Percentiles rank a stretch among this genome's conserved stretches.
These are phyloP conservation scores for Frankliniella intonsa DNA, from an alignment of 2,888 invertebrate genomes.

Conservation along the genomic window DNA sequence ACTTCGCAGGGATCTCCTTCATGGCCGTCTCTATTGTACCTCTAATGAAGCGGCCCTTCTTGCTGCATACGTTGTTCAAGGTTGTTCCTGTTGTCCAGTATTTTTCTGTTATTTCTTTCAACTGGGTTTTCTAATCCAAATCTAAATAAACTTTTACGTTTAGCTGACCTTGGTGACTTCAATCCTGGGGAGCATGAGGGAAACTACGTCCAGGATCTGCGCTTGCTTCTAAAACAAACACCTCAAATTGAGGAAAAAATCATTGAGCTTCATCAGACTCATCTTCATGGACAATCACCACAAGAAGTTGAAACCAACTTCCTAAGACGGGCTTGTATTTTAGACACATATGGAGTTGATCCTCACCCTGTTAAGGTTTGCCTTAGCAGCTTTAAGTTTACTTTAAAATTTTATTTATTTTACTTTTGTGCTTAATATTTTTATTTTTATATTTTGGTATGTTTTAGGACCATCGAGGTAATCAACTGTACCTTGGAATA, in stretches of 20 bases:
- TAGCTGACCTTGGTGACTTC: constrained; percentile 93
- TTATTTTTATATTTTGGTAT: not conserved
- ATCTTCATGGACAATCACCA: constrained; percentile 79
- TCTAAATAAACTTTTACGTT: constrained; percentile 36
- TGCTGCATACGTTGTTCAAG: constrained; percentile 89
- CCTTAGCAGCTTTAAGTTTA: constrained; percentile 37
- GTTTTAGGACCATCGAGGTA: constrained; percentile 85
- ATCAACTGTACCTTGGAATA: constrained; percentile 88
- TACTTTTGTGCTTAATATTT: not conserved
- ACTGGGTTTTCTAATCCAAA: constrained; percentile 14
- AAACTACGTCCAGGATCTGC: constrained; percentile 87
- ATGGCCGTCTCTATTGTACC: constrained; percentile 90
- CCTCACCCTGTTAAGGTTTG: constrained; percentile 93
- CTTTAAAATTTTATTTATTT: not conserved
- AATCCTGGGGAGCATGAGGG: constrained; percentile 81
- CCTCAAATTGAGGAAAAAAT: constrained; percentile 88
- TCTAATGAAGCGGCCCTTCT: constrained; percentile 83
- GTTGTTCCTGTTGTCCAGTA: constrained; percentile 43
- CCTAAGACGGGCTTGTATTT: constrained; percentile 80
- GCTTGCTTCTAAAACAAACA: constrained; percentile 87
- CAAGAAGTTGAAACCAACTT: constrained; percentile 86
- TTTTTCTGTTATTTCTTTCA: constrained; percentile 27
- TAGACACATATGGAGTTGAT: constrained; percentile 97
- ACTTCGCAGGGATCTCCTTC: constrained; percentile 87
- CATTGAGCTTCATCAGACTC: constrained; percentile 83